These are phyloP conservation scores for Coremacera marginata DNA, from an alignment of 2,888 invertebrate species.

Conservation along the genomic window DNA sequence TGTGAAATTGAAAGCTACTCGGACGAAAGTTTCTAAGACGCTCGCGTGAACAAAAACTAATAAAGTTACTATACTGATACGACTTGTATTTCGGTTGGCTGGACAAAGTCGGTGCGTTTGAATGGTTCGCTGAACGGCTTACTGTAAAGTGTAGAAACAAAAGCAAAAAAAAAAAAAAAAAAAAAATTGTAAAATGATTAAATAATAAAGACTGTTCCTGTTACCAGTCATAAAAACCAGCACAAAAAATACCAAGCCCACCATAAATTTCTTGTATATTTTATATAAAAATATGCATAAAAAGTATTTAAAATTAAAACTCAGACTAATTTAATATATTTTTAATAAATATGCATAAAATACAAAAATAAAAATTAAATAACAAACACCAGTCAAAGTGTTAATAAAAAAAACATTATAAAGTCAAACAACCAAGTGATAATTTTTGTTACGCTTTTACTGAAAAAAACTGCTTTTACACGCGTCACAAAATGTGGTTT, in stretches of 20 bases:
- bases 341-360: background rate
- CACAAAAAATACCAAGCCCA: too few species aligned
- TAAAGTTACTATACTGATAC: background rate
- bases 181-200: too few species aligned
- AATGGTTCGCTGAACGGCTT: background rate
- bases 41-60: slow-evolving; percentile 5
- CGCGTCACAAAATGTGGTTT: slow-evolving; percentile 44
- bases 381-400: background rate
- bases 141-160: slow-evolving; percentile 18
- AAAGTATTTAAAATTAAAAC: background rate
- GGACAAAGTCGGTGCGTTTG: background rate
- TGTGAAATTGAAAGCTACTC: slow-evolving; percentile 64
- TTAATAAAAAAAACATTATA: too few species aligned
- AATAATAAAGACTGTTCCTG: too few species aligned
- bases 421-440: too few species aligned
- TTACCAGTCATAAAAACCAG: too few species aligned
- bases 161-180: background rate
- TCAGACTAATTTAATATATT: background rate
- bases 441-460: too few species aligned
- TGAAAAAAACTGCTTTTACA: too few species aligned
- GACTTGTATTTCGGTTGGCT: background rate
- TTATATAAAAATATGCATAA: background rate
- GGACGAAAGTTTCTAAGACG: slow-evolving; percentile 51
- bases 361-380: background rate
- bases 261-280: too few species aligned